Conservation (phyloP, 2,888 invertebrate species). For the Yponomeuta sedellus region DNA sequence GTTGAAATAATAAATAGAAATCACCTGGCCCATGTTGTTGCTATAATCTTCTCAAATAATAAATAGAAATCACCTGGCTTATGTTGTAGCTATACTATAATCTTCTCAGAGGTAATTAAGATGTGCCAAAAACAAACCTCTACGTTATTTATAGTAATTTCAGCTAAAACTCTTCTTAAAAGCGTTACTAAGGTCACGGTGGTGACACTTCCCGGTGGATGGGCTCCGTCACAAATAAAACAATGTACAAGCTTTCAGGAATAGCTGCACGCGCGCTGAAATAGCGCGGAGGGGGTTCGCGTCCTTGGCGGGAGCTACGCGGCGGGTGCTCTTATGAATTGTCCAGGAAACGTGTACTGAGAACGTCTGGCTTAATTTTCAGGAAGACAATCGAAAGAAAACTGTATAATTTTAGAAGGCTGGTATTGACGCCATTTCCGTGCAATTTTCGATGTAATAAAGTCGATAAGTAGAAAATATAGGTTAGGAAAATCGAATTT, state of each 20-base stretch:
- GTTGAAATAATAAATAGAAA: background rate
- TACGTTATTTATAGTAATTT: no score
- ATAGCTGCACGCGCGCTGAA: constrained; percentile 54
- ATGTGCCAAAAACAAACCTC: background rate
- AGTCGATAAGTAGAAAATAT: no score
- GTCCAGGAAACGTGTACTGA: background rate
- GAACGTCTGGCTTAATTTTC: background rate
- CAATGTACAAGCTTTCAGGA: constrained; percentile 70
- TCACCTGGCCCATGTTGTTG: background rate
- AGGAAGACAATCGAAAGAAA: background rate
- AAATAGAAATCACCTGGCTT: background rate
- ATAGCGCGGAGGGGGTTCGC: constrained; percentile 58
- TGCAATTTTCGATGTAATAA: no score
- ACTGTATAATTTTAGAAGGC: background rate
- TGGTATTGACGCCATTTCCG: no score
- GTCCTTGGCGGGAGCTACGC: constrained; percentile 56
- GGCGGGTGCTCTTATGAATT: constrained; percentile 23
- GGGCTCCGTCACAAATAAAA: constrained; percentile 62
- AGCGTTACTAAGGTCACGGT: constrained; percentile 22
- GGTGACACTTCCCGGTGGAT: constrained; percentile 55
- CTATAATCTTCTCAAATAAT: background rate
- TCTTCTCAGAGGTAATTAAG: background rate
- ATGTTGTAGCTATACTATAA: background rate
- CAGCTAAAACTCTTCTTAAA: background rate
- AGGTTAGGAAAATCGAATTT: no score